Conservation (phyloP, 2,888 invertebrate species). For the Helobdella robusta region DNA sequence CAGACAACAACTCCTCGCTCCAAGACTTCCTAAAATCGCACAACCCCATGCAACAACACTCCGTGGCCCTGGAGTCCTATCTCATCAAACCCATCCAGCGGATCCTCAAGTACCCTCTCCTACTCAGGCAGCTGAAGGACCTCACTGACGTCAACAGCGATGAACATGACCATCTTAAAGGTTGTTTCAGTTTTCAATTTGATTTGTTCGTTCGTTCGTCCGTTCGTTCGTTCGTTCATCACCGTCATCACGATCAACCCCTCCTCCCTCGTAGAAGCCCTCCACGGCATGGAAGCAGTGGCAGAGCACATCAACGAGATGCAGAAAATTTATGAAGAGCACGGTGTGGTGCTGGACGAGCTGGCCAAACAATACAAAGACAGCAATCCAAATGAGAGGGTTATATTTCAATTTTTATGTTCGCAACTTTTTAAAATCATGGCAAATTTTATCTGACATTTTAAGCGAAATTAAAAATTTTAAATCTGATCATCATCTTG, state of each 20-base stretch:
- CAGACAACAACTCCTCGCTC: constrained; percentile 85
- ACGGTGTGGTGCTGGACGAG: constrained; percentile 95
- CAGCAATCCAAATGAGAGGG: constrained; percentile 57
- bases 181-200: too few species aligned
- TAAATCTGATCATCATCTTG: neutral
- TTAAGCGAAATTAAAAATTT: constrained; percentile 6
- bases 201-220: too few species aligned
- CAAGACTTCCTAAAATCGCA: constrained; percentile 86
- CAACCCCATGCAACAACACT: constrained; percentile 92
- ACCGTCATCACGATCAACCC: too few species aligned
- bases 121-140: constrained; percentile 85
- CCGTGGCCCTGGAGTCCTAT: constrained; percentile 90
- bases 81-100: constrained; percentile 96
- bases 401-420: constrained; percentile 56
- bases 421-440: neutral
- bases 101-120: constrained; percentile 86
- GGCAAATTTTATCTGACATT: neutral
- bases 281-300: constrained; percentile 92
- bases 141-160: constrained; percentile 83
- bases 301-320: constrained; percentile 98
- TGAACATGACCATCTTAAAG: constrained; percentile 77
- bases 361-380: constrained; percentile 52
- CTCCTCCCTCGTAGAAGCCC: constrained; percentile 70
- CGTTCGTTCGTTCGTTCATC: too few species aligned
- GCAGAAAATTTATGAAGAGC: constrained; percentile 98